phyloP scores from a whole-genome alignment of 2,888 invertebrate genomes.

The Ypsolopha sequella region DNA sequence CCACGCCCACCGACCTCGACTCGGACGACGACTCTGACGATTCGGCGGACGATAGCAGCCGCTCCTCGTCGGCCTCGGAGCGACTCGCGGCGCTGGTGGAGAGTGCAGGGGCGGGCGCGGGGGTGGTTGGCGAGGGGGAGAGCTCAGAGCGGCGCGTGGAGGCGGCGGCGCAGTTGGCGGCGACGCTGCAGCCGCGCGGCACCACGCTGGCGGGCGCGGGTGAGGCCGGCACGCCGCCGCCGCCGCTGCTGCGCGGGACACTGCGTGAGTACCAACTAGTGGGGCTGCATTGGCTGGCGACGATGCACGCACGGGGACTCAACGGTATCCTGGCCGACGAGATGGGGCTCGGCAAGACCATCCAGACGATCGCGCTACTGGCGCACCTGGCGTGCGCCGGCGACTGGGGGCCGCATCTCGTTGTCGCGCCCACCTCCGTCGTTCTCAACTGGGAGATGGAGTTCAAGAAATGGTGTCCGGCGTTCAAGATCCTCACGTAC shows the following conservation, averaged over 20 bases:
- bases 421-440: conserved; percentile 98
- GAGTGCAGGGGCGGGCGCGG: conserved; percentile 38
- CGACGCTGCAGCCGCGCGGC: conserved; percentile 97
- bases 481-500: conserved; percentile 98
- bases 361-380: conserved; percentile 94
- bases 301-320: conserved; percentile 93
- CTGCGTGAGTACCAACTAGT: conserved; percentile 97
- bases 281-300: conserved; percentile 96
- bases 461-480: conserved; percentile 99
- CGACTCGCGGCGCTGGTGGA: conserved; percentile 22
- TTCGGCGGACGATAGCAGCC: conserved; percentile 34
- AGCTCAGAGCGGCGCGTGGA: conserved; percentile 80
- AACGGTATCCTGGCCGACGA: conserved; percentile 98
- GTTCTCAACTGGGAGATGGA: conserved; percentile 99
- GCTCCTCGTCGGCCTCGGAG: conserved; percentile 13
- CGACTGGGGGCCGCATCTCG: conserved; percentile 99
- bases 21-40: conserved; percentile 23
- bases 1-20: conserved; percentile 10
- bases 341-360: conserved; percentile 98
- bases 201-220: conserved; percentile 91
- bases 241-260: conserved; percentile 90
- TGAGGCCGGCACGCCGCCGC: conserved; percentile 89
- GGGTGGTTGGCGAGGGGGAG: conserved; percentile 2
- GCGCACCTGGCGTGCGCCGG: conserved; percentile 93
- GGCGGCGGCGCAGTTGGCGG: conserved; percentile 93